Percentiles rank a stretch among this genome's conserved stretches.
These are phyloP conservation scores for Erythrolamprus reginae DNA, from an alignment of 2,113 vertebrate genomes.

Conservation along the genomic window DNA sequence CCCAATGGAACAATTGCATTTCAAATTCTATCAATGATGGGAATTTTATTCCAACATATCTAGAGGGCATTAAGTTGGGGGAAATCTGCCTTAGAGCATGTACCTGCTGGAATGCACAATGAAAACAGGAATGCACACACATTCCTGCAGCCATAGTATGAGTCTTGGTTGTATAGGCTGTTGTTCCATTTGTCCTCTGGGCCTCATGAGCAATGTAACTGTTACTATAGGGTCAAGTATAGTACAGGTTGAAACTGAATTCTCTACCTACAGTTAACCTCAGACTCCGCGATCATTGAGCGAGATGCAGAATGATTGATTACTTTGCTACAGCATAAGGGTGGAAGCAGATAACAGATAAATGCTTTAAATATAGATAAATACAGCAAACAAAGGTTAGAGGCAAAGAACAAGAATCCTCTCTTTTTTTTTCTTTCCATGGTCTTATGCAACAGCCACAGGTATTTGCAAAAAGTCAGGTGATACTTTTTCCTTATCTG, in stretches of 20 bases:
- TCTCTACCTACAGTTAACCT: background rate
- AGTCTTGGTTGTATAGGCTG: background rate
- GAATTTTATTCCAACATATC: background rate
- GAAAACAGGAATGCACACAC: background rate
- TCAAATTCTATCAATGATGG: background rate
- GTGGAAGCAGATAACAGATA: conserved; percentile 5
- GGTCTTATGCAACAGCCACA: background rate
- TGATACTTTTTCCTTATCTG: conserved; percentile 10
- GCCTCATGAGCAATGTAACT: background rate
- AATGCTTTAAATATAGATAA: background rate
- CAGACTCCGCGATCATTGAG: background rate
- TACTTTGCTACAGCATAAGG: background rate
- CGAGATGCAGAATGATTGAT: conserved; percentile 11
- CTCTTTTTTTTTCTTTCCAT: background rate
- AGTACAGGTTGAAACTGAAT: background rate
- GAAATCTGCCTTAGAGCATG: background rate
- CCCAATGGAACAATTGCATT: background rate
- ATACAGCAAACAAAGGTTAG: background rate
- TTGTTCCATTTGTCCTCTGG: background rate
- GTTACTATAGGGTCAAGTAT: background rate
- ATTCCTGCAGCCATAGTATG: background rate
- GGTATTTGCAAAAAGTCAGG: background rate
- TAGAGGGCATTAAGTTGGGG: background rate
- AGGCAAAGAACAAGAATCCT: background rate
- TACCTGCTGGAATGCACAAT: background rate